Percentiles rank a stretch among this genome's conserved stretches.
Conservation (phyloP, 2,888 invertebrate genomes). For the Leucozona laternaria region DNA sequence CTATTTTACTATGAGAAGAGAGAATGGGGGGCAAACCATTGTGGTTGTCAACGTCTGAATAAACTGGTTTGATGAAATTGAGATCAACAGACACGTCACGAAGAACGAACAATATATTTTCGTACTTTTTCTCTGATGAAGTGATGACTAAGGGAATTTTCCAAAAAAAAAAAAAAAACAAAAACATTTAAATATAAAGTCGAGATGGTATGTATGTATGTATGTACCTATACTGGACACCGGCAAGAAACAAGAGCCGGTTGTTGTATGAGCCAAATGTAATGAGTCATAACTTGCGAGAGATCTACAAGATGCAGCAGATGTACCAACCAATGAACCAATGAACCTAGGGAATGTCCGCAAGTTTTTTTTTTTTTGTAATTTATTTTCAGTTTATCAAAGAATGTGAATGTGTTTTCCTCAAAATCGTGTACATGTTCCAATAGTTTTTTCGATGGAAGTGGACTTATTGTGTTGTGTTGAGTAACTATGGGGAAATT, state of each 20-base stretch:
- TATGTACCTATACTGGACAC: background rate
- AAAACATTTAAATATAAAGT: background rate
- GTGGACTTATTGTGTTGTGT: background rate
- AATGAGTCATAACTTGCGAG: slow-evolving; percentile 41
- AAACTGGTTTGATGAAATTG: slow-evolving; percentile 36
- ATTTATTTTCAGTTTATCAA: background rate
- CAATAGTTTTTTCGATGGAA: background rate
- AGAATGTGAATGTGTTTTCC: slow-evolving; percentile 49
- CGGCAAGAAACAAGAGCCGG: slow-evolving; percentile 42
- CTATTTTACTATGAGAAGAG: slow-evolving; percentile 3
- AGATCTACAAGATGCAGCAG: slow-evolving; percentile 32
- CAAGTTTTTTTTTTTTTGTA: background rate
- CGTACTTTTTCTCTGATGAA: slow-evolving; percentile 28
- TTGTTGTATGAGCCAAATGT: background rate
- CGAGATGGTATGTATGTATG: background rate
- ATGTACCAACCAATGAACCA: background rate
- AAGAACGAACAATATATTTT: slow-evolving; percentile 34
- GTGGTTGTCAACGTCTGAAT: slow-evolving; percentile 36
- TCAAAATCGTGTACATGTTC: background rate
- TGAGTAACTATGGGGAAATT: background rate
- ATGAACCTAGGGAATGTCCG: slow-evolving; percentile 18
- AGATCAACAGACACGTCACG: slow-evolving; percentile 40
- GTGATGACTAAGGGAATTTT: slow-evolving; percentile 62
- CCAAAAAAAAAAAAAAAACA: slow-evolving; percentile 13
- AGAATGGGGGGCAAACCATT: slow-evolving; percentile 4